These are phyloP conservation scores for Drosophila seguyi DNA, from an alignment of 1,140 invertebrate genomes.

Conservation along the genomic window DNA sequence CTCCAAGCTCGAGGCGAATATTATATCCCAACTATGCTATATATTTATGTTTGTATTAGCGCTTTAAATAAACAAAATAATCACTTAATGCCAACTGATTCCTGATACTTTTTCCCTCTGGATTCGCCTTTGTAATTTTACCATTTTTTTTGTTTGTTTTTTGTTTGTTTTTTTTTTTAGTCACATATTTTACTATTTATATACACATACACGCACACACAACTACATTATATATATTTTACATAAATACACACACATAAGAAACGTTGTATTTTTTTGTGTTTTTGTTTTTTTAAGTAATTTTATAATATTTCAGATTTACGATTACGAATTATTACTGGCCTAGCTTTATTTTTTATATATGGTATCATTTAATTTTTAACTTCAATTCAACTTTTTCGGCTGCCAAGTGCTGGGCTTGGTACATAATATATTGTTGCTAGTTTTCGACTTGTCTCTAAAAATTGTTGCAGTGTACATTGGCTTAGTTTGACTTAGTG, in stretches of 20 bases:
- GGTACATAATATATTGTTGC: slow-evolving; percentile 8
- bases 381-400: slow-evolving; percentile 15
- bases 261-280: slow-evolving; percentile 43
- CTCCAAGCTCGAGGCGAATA: slow-evolving; percentile 42
- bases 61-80: not conserved
- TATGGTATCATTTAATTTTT: slow-evolving; percentile 24
- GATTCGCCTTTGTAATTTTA: not conserved
- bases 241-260: slow-evolving; percentile 77
- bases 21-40: slow-evolving; percentile 18
- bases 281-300: slow-evolving; percentile 18
- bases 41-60: slow-evolving; percentile 2
- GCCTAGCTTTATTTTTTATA: slow-evolving; percentile 4
- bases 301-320: slow-evolving; percentile 37
- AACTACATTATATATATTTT: slow-evolving; percentile 54
- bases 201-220: slow-evolving; percentile 41
- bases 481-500: slow-evolving; percentile 53
- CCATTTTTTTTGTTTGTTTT: not conserved
- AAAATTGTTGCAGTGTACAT: slow-evolving; percentile 56
- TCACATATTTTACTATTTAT: slow-evolving; percentile 48
- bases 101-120: slow-evolving; percentile 2
- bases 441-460: slow-evolving; percentile 42
- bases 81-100: slow-evolving; percentile 26
- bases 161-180: slow-evolving; percentile 10
- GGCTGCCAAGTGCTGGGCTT: slow-evolving; percentile 15
- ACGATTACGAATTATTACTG: slow-evolving; percentile 32